phyloP scores from a whole-genome alignment of 2,888 invertebrate species.

The Chymomyza amoena region DNA sequence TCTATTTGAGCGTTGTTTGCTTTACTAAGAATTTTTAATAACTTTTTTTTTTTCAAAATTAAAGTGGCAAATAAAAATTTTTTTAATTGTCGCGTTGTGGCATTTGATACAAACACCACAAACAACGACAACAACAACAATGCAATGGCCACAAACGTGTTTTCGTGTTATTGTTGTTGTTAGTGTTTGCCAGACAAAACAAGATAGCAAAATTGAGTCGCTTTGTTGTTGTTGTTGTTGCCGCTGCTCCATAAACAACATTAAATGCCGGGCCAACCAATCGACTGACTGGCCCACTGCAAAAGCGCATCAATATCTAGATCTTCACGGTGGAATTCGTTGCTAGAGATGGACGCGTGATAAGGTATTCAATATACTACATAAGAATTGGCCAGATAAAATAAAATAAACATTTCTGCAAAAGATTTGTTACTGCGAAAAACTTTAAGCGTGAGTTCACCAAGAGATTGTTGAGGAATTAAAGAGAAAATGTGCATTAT shows the following conservation, averaged over 20 bases:
- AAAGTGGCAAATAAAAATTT: constrained; percentile 36
- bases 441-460: too few relatives aligned
- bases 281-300: background rate
- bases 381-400: too few relatives aligned
- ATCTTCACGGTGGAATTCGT: background rate
- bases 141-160: constrained; percentile 2
- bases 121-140: background rate
- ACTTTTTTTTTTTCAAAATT: constrained; percentile 39
- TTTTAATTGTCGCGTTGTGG: constrained; percentile 55
- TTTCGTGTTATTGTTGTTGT: constrained; percentile 7
- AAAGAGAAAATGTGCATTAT: too few relatives aligned
- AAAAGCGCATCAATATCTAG: background rate
- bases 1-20: constrained; percentile 40
- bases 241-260: background rate
- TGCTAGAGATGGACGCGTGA: background rate
- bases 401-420: too few relatives aligned
- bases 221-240: background rate
- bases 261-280: background rate
- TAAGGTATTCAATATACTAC: background rate
- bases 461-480: too few relatives aligned
- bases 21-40: constrained; percentile 68
- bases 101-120: constrained; percentile 5
- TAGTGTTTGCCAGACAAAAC: background rate
- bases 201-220: background rate
- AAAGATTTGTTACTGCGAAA: too few relatives aligned